Evolutionary conservation across 2,797 vertebrate genomes (phyloP).

Genomic region (Okamejei kenojei): DNA sequence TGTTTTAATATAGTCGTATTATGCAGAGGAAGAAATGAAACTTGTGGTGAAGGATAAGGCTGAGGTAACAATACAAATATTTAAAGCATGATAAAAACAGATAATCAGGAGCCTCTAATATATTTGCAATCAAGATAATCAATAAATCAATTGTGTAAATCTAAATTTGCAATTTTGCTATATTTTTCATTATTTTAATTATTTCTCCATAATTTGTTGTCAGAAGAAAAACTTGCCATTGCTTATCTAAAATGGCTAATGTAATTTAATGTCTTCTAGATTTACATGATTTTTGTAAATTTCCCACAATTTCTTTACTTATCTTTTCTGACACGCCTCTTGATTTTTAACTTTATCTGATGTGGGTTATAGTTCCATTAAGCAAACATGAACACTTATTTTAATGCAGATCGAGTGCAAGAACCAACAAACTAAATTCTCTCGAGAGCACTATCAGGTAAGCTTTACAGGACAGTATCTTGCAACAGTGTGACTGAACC

Average conservation of each 20-base stretch:
- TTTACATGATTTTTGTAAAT: background rate
- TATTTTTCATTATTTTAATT: background rate
- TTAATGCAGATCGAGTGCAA: constrained; percentile 2
- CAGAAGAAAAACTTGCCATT: too few relatives aligned
- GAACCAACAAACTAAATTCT: background rate
- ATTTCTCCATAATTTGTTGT: background rate
- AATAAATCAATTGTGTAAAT: background rate
- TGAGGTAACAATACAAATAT: background rate
- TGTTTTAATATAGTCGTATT: background rate
- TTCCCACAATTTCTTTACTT: too few relatives aligned
- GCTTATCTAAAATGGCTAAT: too few relatives aligned
- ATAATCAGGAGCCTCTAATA: background rate
- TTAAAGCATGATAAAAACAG: background rate
- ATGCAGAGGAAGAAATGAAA: constrained; percentile 27
- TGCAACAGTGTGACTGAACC: too few relatives aligned
- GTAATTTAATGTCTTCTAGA: background rate
- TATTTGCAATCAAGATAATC: background rate
- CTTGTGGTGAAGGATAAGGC: constrained; percentile 27
- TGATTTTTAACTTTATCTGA: background rate
- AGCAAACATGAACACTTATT: background rate
- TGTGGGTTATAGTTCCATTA: background rate
- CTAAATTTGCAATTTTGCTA: background rate
- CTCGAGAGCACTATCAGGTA: constrained; percentile 26
- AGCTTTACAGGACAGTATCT: background rate
- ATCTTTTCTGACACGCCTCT: background rate